Evolutionary conservation across 1,140 invertebrate genomes (phyloP), one percentile per base, ranked within the genome.

Genomic region (Thereuonema tuberculata): DNA sequence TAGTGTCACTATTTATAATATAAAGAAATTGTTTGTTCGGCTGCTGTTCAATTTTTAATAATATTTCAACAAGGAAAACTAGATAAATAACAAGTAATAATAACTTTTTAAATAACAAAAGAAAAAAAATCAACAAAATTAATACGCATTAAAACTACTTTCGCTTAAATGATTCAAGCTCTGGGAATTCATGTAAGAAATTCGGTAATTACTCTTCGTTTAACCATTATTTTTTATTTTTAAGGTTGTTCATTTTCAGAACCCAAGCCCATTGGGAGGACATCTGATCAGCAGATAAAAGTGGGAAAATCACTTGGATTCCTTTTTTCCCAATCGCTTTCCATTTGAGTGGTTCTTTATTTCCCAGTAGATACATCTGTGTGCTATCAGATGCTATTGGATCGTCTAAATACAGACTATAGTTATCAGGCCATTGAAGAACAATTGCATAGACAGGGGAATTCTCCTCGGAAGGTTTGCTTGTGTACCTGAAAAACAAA

Each of bases 361-460:
- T 62, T 9, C 70, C 72, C 46, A 73, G 61, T 62, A 74, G 57
- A 14, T 60, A 62, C 20, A 74, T 66, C 23, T 23, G 63, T 2
- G 69, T 70, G 14, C 56, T 29, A 2, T 25, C 20, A 9, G 54
- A n/a, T 37, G 64, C 15, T 29, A 61, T 63, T 0, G 77, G 65
- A 23, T 75, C 73, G 23, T 69, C 75, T 1, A 87, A 67, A 17
- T 61, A 59, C 1, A 87, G 59, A 2, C 69, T 62, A 59, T 78
- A 74, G 62, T 78, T 66, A 24, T 69, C 62, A 12, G 86, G 86
- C 86, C 86, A 89, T 5, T 76, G 67, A 17, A 87, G 69, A 43
- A 82, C 69, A 47, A 80, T 80, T 1, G 81, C 84, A 49, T 29
- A 61, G 53, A 24, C 25, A 43, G 0, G 15, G 23, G 25, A n/a